Evolutionary conservation across 2,888 invertebrate species (phyloP), one percentile per base, ranked within the genome.

Genomic region (Melanophora roralis): DNA sequence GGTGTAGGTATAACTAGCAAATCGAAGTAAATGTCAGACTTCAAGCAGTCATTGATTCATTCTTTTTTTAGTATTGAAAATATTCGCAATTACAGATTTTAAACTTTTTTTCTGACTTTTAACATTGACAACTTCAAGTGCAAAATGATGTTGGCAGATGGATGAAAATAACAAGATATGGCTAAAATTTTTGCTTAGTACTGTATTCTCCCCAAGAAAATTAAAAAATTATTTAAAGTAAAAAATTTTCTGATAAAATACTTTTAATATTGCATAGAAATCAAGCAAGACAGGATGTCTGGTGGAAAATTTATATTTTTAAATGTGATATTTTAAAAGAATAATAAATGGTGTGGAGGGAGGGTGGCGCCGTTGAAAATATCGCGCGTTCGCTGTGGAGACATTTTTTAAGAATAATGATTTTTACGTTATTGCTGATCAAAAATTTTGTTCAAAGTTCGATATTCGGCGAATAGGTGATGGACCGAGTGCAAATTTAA

Each of bases 61-160:
- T 57, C 69, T 69, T n/a, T n/a, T n/a, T n/a, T 43, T 34, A 40
- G 47, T 34, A 49, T 47, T 49, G n/a, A n/a, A 38, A 49, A 72
- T 38, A 68, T 43, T 53, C 6, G 2, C 2, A 27, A 12, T 23
- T 51, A 27, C 27, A 11, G 3, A n/a, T 19, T 51, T 40, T 38
- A 21, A 4, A 2, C 40, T 27, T 34, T 8, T 38, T 21, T 38
- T 23, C 7, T 21, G 32, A 8, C 45, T n/a, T 27, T 23, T 9
- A 64, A 19, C 45, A 34, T 27, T 45, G 53, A 53, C 60, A 68
- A 62, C 65, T 75, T 75, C 68, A 75, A 75, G 75, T 75, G 53
- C 68, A 62, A 68, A 45, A 45, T 32, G 43, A 8, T 55, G 60
- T 68, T 21, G 14, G n/a, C 27, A 21, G 38, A 23, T 45, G 7